Base-by-base conservation (phyloP, 2,113 vertebrate species). In the Heterochromis multidens region DNA sequence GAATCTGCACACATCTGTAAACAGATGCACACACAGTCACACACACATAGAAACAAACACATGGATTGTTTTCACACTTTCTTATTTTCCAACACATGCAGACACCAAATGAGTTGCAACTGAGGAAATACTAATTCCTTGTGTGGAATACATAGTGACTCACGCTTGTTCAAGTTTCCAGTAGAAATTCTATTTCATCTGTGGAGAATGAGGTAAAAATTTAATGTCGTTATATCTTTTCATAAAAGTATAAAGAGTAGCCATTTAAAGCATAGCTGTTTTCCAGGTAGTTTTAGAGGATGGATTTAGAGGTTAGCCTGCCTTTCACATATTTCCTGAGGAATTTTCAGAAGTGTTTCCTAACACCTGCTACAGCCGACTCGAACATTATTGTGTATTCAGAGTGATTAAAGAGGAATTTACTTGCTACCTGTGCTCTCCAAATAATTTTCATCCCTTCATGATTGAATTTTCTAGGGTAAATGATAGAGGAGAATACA, bases 1-100 rank as follows among this genome's bases (percentile, higher is more conserved):
- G 87, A 92, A 90, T 92, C 88, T 89, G 89, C 40, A 65, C 84
- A 88, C 83, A 84, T 88, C 84, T 86, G 90, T 93, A 94, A 95
- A 95, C 94, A 94, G 90, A 95, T 93, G 90, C 87, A 49, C 25
- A 19, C 83, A 87, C 56, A 43, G 56, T 83, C 86, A 82, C 63
- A 84, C 56, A 70, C 35, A 85, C 62, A 58, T 4, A 85, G 29
- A 85, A 60, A 86, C 21, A 80, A 82, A 91, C 82, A 74, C 74
- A 56, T 27, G n/a, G 46, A 63, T 79, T 19, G 80, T 79, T 87
- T 87, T 62, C 29, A 76, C 60, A 43, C 31, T 77, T 54, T 7
- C 59, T 67, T 40, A n/a, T 84, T 62, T 85, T 74, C 6, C 19
- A 67, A 61, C 60, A 76, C 70, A 87, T 46, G 82, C 76, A 86